Evolutionary conservation across 2,888 invertebrate species (phyloP).

Genomic region (Eilema sororculum): DNA sequence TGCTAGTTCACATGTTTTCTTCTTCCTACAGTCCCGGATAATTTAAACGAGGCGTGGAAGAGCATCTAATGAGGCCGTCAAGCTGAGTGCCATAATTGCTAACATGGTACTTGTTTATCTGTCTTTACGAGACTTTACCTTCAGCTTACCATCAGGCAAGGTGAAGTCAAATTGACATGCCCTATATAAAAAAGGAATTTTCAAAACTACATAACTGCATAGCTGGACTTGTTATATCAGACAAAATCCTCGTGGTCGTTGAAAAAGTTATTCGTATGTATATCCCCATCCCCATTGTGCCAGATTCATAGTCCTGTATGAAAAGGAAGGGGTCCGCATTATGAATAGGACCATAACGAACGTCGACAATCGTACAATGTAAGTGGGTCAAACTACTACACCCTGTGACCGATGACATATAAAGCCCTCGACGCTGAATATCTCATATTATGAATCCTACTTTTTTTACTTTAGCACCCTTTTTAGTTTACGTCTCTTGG

Average conservation of each 20-base stretch:
- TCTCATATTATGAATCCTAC: slow-evolving; percentile 9
- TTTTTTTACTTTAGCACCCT: not conserved
- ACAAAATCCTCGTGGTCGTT: slow-evolving; percentile 6
- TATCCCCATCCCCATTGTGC: slow-evolving; percentile 33
- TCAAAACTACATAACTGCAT: slow-evolving; percentile 4
- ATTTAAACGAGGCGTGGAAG: too few relatives aligned
- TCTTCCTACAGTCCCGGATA: too few relatives aligned
- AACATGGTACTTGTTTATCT: too few relatives aligned
- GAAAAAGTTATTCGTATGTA: slow-evolving; percentile 29
- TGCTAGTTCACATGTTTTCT: too few relatives aligned
- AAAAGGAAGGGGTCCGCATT: slow-evolving; percentile 22
- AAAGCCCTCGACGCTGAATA: slow-evolving; percentile 18
- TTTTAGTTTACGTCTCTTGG: not conserved
- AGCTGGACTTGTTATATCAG: not conserved
- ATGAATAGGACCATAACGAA: slow-evolving; percentile 37
- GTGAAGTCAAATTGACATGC: too few relatives aligned
- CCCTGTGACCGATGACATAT: slow-evolving; percentile 20
- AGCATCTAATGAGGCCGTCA: too few relatives aligned
- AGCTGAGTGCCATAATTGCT: too few relatives aligned
- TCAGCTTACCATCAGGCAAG: too few relatives aligned
- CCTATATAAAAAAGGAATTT: too few relatives aligned
- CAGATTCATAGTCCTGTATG: slow-evolving; percentile 19
- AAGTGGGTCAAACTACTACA: slow-evolving; percentile 36
- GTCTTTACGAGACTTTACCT: too few relatives aligned
- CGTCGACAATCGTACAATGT: slow-evolving; percentile 25